Evolutionary conservation across 2,888 invertebrate genomes (phyloP).

Genomic region (Calephelis perditalis): DNA sequence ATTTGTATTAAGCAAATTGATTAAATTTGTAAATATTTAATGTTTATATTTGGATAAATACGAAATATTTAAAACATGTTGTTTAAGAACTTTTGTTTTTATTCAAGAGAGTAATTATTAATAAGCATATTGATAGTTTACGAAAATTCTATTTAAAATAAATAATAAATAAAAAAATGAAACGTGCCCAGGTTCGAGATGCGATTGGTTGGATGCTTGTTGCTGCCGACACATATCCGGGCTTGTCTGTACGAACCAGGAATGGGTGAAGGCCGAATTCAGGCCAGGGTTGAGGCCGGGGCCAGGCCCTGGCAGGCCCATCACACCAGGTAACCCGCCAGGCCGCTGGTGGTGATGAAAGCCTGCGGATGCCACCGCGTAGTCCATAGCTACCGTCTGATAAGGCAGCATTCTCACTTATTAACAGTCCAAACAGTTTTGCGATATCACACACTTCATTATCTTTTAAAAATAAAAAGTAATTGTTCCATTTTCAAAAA

Average conservation of each 20-base stretch:
- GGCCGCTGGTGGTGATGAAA: slow-evolving; percentile 74
- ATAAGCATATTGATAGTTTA: slow-evolving; percentile 21
- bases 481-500: slow-evolving; percentile 41
- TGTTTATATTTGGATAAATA: no score
- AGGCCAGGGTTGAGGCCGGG: slow-evolving; percentile 70
- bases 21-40: background rate
- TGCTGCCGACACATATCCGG: slow-evolving; percentile 95
- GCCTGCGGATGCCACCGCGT: slow-evolving; percentile 80
- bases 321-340: slow-evolving; percentile 72
- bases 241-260: slow-evolving; percentile 94
- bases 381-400: slow-evolving; percentile 93
- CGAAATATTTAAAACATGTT: no score
- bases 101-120: background rate
- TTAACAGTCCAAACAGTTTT: slow-evolving; percentile 14
- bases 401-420: slow-evolving; percentile 86
- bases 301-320: slow-evolving; percentile 77
- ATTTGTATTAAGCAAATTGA: no score
- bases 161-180: slow-evolving; percentile 75
- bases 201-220: slow-evolving; percentile 84
- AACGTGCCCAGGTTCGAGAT: slow-evolving; percentile 96
- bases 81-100: background rate
- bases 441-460: slow-evolving; percentile 35
- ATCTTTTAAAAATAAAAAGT: slow-evolving; percentile 42
- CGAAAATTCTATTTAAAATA: slow-evolving; percentile 44
- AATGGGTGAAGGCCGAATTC: slow-evolving; percentile 92